Base-by-base conservation (phyloP, 2,888 invertebrate species). In the Ditula angustiorana region DNA sequence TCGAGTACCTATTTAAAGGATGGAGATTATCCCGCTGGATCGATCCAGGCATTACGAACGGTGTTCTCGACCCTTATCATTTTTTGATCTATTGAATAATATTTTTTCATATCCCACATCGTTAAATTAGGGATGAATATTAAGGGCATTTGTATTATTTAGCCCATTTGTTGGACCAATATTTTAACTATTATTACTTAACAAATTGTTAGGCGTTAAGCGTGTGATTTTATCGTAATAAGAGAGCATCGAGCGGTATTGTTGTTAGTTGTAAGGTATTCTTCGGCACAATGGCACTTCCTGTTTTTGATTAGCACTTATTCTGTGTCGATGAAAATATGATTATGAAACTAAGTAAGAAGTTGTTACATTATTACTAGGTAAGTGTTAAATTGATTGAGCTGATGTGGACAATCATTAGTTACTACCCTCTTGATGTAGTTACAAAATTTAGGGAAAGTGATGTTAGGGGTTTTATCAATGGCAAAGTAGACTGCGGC, bases 161-260 rank as follows among this genome's bases (percentile, higher is more conserved):
- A 92, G 92, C 92, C 92, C 92, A 92, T 92, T 92, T 92, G 92
- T 92, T 92, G 92, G 92, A 92, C 92, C 92, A 92, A 92, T 92
- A 92, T 92, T 92, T 92, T 92, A 90, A 92, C 91, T 92, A 92
- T 90, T 90, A 90, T 92, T 91, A 92, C 92, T 91, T 91, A 92
- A 92, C 82, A 90, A 92, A 92, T 92, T 92, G 92, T 92, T 92
- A 92, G 92, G 86, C 84, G 90, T 92, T 92, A 92, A 92, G 92
- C 87, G 92, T 92, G 92, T 92, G 92, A 92, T 92, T 92, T 91
- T 90, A 92, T 88, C 86, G 85, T 89, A 90, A 88, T 92, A 92
- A 90, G 92, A 87, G 88, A 91, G 85, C 91, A 90, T 92, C 90
- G 88, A 88, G 87, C 89, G 91, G 91, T 88, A 86, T 92, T 92